Evolutionary conservation across 2,888 invertebrate genomes (phyloP).

Genomic region (Oscheius onirici): DNA sequence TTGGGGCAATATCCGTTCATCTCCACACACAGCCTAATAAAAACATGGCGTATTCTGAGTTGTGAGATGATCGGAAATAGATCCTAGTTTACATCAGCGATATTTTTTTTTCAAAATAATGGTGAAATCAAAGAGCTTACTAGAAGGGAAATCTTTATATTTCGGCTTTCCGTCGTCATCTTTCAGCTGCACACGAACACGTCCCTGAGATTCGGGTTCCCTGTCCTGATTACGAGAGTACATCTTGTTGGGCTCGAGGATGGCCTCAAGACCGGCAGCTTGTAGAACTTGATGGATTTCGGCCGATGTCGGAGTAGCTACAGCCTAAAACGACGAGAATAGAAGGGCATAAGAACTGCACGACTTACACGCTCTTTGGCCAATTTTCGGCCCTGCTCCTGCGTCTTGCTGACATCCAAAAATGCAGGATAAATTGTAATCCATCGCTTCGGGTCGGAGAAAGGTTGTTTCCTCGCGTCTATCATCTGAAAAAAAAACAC

Average conservation of each 20-base stretch:
- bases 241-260: constrained; percentile 83
- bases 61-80: too few relatives aligned
- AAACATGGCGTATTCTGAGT: too few relatives aligned
- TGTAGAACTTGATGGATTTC: constrained; percentile 93
- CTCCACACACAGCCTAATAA: too few relatives aligned
- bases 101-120: too few relatives aligned
- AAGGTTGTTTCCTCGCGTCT: constrained; percentile 29
- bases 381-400: constrained; percentile 83
- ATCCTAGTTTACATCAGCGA: too few relatives aligned
- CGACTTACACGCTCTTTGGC: constrained; percentile 16
- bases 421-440: constrained; percentile 96
- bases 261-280: constrained; percentile 82
- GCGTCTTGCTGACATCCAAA: constrained; percentile 89
- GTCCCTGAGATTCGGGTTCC: constrained; percentile 83
- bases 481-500: constrained; percentile 18
- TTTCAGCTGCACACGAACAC: constrained; percentile 89
- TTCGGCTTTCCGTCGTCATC: constrained; percentile 67
- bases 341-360: neutral
- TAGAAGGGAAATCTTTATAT: constrained; percentile 45
- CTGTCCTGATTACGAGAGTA: constrained; percentile 90
- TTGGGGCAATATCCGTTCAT: too few relatives aligned
- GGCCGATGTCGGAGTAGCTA: constrained; percentile 92
- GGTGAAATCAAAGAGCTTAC: constrained; percentile 6
- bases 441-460: constrained; percentile 77
- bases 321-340: constrained; percentile 76